Percentiles rank a stretch among this genome's conserved stretches.
phyloP scores from a whole-genome alignment of 2,797 vertebrate species.

The Aphelocoma californica region DNA sequence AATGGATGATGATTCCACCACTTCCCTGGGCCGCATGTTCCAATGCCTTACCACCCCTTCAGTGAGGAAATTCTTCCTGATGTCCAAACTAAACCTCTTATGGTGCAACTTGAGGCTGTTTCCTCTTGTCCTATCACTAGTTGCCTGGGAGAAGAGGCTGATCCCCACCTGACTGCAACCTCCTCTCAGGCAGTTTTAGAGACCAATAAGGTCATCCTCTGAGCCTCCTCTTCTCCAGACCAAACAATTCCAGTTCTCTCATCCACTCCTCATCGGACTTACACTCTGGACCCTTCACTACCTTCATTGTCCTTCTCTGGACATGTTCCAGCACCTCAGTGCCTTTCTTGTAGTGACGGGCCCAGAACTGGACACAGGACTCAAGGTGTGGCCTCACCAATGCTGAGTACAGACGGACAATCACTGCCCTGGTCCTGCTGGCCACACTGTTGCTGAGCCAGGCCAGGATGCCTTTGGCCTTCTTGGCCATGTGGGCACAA shows the following conservation, averaged over 20 bases:
- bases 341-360: no score
- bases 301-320: not conserved
- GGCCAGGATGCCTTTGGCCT: no score
- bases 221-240: not conserved
- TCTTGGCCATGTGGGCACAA: not conserved
- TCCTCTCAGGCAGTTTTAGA: not conserved
- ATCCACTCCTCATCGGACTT: not conserved
- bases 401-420: rapidly evolving
- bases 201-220: not conserved
- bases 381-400: not conserved
- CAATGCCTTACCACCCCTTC: not conserved
- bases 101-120: not conserved
- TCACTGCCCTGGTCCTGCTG: not conserved
- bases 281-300: not conserved
- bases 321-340: not conserved
- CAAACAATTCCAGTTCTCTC: not conserved
- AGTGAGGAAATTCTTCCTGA: not conserved
- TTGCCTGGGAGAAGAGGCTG: not conserved
- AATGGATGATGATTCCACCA: rapidly evolving
- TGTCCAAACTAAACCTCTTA: not conserved
- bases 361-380: not conserved
- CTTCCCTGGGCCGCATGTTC: not conserved
- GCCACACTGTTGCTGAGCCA: not conserved
- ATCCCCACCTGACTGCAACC: no score
- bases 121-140: not conserved